Base-by-base conservation (phyloP, 2,888 invertebrate species). In the Crematogaster levior region DNA sequence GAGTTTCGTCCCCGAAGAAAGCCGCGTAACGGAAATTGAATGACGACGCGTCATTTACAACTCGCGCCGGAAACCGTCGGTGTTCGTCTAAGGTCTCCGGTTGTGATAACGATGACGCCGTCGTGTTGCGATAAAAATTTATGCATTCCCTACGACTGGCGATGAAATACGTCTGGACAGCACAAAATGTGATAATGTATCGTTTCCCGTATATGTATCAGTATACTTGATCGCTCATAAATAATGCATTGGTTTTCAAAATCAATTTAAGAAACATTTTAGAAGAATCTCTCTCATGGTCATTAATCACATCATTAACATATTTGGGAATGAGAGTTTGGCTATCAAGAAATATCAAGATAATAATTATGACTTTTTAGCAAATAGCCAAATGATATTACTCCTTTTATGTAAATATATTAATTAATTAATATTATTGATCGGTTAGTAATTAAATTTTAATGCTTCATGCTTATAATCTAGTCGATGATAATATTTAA, bases 21-120 rank as follows among this genome's bases (percentile, higher is more conserved):
- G 51, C 58, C 60, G 65, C 68, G 80, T 81, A 68, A 65, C 88
- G 90, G 90, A 90, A 90, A 90, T 90, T 90, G 90, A 90, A 90
- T 90, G 87, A 88, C 90, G 86, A 85, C 84, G 72, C 73, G 73
- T 73, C 88, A 81, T 85, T 89, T 86, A 82, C 84, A 80, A 85
- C 84, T 86, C 85, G 82, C 77, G 34, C 81, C 84, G 89, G 89
- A 81, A 85, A 72, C 87, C 65, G 70, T 48, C 74, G 70, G 72
- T 74, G 82, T 63, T 81, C 65, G 82, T 70, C 79, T 77, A 77
- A 66, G 79, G 37, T 82, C 83, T 83, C 75, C 83, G 58, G 34
- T 12, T 53, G 12, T n/a, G 88, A 86, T 85, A 85, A 85, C 86
- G 81, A 84, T 61, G 84, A 86, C 82, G 70, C 56, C 79, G 84